Evolutionary conservation across 2,888 invertebrate species (phyloP).

Genomic region (Ochropacha duplaris): DNA sequence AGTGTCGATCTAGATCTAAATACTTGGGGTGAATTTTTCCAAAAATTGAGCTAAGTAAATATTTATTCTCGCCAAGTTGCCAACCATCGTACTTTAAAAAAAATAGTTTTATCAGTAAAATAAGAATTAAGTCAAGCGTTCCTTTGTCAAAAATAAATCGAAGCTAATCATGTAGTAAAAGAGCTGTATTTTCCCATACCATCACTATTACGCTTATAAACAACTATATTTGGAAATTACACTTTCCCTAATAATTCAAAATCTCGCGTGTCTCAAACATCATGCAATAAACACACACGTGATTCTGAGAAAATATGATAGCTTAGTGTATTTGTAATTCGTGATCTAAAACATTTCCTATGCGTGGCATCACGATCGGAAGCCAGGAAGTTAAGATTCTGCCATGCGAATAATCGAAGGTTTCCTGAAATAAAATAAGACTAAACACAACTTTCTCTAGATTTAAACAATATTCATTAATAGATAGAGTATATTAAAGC

Average conservation of each 20-base stretch:
- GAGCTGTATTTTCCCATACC: not conserved
- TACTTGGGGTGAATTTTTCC: too few relatives aligned
- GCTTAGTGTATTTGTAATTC: not conserved
- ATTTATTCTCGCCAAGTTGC: too few relatives aligned
- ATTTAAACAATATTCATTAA: not conserved
- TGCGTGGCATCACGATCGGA: slow-evolving; percentile 1
- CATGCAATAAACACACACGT: not conserved
- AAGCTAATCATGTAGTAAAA: not conserved
- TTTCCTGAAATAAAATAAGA: not conserved
- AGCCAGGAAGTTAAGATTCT: not conserved
- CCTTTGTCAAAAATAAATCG: too few relatives aligned
- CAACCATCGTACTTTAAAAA: too few relatives aligned
- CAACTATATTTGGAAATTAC: not conserved
- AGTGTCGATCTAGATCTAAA: too few relatives aligned
- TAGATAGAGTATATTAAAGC: not conserved
- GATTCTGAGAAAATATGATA: not conserved
- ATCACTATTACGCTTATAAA: not conserved
- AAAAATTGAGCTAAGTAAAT: too few relatives aligned
- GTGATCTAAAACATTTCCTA: not conserved
- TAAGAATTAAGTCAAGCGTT: too few relatives aligned
- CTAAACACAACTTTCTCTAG: not conserved
- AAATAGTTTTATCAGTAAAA: too few relatives aligned
- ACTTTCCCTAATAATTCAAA: slow-evolving; percentile 1
- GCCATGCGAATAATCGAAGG: not conserved
- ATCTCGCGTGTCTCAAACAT: not conserved